Base-by-base conservation (phyloP, 2,888 invertebrate species). In the Stratiomys singularior region DNA sequence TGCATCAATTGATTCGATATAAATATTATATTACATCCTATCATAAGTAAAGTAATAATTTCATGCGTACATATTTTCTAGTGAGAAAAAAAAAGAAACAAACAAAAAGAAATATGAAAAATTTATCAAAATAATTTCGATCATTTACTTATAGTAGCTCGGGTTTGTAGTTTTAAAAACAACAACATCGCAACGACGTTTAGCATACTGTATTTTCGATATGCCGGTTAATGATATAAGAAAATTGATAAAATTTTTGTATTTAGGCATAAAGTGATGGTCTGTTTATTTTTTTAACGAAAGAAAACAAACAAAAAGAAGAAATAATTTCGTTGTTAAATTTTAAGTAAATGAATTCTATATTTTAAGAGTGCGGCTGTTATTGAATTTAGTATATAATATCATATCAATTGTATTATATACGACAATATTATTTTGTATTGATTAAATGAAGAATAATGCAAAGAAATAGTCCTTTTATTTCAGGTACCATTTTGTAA, bases 351-450 rank as follows among this genome's bases (percentile, higher is more conserved):
- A 60, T 23, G 37, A 13, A 25, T 60, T 60, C 9, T n/a, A 60
- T 60, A 44, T 23, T 67, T 67, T 67, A 67, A 67, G 46, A 27
- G 67, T 67, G 67, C 44, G 67, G 67, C 67, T 67, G 67, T 67
- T 37, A 64, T 64, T 64, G 64, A 28, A 64, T 64, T 67, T 67
- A 67, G 44, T 67, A 44, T 67, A 27, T 67, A 67, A 44, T 44
- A 67, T 67, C 21, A 67, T 18, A 52, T n/a, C 15, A 52, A 44
- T 67, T 67, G 18, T 37, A 67, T 67, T 67, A 60, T 60, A 60
- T 60, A 44, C 67, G n/a, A 18, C 44, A 44, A 67, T 67, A 44
- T 67, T 67, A 67, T 44, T 67, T 64, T 67, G 44, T 67, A 67
- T 28, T n/a, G 25, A 66, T 60, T 60, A 60, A 52, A 13, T 18